Percentiles rank a stretch among this genome's conserved stretches.
Conservation (phyloP, 2,888 invertebrate species). For the Molorchus minor region DNA sequence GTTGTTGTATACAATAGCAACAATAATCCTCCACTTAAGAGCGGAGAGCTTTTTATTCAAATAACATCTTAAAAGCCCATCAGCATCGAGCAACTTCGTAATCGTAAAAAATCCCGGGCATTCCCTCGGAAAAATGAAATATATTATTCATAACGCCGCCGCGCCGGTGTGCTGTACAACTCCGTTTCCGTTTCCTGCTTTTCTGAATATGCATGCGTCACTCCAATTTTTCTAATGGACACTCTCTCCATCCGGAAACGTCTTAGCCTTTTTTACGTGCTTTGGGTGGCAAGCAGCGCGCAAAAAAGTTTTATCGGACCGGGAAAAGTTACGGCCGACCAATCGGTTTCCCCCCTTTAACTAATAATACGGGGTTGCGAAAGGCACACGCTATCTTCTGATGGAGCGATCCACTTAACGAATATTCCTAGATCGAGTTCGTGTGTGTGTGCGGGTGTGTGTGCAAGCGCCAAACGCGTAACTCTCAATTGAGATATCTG, state of each 20-base stretch:
- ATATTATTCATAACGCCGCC: background rate
- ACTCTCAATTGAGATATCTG: too few species aligned
- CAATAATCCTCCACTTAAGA: too few species aligned
- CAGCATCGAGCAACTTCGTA: background rate
- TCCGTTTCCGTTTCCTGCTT: background rate
- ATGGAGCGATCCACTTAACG: background rate
- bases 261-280: background rate
- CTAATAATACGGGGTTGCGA: conserved; percentile 1
- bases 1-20: too few species aligned
- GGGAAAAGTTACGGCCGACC: background rate
- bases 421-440: background rate
- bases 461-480: too few species aligned
- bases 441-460: too few species aligned
- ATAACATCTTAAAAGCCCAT: background rate
- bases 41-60: background rate
- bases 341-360: background rate
- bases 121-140: background rate
- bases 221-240: conserved; percentile 13
- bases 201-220: conserved; percentile 5
- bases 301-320: conserved; percentile 1
- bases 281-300: background rate
- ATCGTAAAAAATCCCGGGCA: background rate
- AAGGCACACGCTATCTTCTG: background rate
- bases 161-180: background rate
- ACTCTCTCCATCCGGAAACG: background rate